Evolutionary conservation across 2,888 invertebrate species (phyloP), one percentile per base, ranked within the genome.

Genomic region (Cotesia congregata): DNA sequence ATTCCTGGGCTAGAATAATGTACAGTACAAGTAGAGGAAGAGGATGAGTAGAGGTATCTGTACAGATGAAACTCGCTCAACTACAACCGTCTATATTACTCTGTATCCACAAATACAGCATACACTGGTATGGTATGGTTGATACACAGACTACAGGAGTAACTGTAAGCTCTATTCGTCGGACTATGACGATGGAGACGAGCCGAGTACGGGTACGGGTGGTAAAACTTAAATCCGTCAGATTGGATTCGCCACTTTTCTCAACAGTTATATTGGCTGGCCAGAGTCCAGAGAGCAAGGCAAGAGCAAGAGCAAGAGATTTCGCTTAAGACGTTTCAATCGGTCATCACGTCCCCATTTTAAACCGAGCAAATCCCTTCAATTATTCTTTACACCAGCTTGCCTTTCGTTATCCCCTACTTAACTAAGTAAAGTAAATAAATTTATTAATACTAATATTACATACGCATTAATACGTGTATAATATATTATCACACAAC

Each of bases 201-300:
- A 61, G 20, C 50, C 7, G 30, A 30, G 30, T 30, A 30, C 30
- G 20, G 20, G 20, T 1, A 20, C 20, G 61, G 69, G 64, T 69
- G 72, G 67, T 67, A 72, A 76, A 78, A 76, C 77, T 80, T 78
- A 78, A 81, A 81, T 79, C 78, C 79, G 76, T 73, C 76, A 81
- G 81, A 82, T 82, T 81, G 80, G 80, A 81, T 81, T 80, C 79
- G 71, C 75, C 78, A 74, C 78, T 80, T 80, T 69, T 64, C 50
- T 12, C 50, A 65, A 72, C 71, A 72, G 72, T 76, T 77, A 50
- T 50, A 50, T 12, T 50, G 50, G 50, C 75, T 81, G 80, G 80
- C 81, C 60, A 75, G 72, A 61, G 68, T 80, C 80, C 80, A 81
- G 72, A 69, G 39, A 9, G 30, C 30, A 30, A 30, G 30, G 30